Evolutionary conservation across 2,113 vertebrate species (phyloP), one percentile per base, ranked within the genome.

Genomic region (Eupsittula cactorum): DNA sequence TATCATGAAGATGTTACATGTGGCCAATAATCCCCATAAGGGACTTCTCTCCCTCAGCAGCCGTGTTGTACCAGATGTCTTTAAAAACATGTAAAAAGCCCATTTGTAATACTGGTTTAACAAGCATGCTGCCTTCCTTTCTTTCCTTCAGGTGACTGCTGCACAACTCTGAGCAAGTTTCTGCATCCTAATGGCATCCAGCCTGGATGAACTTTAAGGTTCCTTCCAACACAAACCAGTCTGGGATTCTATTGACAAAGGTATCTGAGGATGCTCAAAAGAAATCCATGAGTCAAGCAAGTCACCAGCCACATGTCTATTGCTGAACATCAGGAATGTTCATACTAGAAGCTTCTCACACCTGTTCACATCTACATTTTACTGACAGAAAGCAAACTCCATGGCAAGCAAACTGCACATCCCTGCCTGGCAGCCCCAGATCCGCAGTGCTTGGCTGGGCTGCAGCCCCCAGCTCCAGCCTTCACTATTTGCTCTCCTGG

Each of bases 251-350:
- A 59, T 3, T 50, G 28, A 60, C 41, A 52, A 68, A 76, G 86
- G 28, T 73, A 81, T n/a, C 65, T 71, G 83, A 84, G 86, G 60
- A 88, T 76, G 41, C 78, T 87, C 49, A 74, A 63, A 64, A 55
- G 74, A 90, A 74, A 95, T 55, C 76, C 49, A 76, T 21, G 10
- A 88, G 76, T 75, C 46, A 92, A 96, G 65, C 74, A 93, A 69
- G 86, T 16, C 86, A 91, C 35, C 70, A 91, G 67, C 44, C 42
- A 78, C 5, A 0, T 6, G 41, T 41, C 87, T 75, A 28, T 42
- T 92, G 50, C 50, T 86, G 52, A 88, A 83, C 70, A 87, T 88
- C 77, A 31, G 3, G 2, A 88, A 73, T 24, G 68, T 47, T 77
- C 31, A 7, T 0, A 0, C 60, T 83, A 49, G 93, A 71, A 91